phyloP scores from a whole-genome alignment of 2,113 vertebrate species.

The Ammodytes dubius region DNA sequence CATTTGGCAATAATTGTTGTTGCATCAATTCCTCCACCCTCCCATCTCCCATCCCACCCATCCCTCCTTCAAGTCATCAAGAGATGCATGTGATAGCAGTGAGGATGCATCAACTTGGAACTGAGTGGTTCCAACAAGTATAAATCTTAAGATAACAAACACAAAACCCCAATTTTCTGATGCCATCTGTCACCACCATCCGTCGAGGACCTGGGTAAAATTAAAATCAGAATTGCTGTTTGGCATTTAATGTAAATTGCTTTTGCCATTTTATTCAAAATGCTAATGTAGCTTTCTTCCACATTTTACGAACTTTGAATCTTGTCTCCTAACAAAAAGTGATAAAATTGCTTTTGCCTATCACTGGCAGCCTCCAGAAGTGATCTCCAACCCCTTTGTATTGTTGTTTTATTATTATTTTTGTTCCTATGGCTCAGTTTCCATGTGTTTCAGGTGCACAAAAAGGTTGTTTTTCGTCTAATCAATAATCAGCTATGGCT shows the following conservation, averaged over 20 bases:
- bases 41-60: background rate
- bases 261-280: background rate
- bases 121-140: conserved; percentile 1
- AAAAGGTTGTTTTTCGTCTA: background rate
- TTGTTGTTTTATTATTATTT: too few relatives aligned
- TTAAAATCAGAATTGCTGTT: background rate
- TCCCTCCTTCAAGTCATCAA: background rate
- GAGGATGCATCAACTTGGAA: conserved; percentile 3
- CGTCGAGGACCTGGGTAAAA: background rate
- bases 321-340: background rate
- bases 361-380: background rate
- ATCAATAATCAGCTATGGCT: background rate
- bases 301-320: background rate
- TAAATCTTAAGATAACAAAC: conserved; percentile 12
- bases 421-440: background rate
- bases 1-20: background rate
- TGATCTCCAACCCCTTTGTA: background rate
- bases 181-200: conserved; percentile 55
- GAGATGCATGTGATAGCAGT: background rate
- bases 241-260: background rate
- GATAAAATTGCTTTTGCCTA: background rate
- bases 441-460: background rate
- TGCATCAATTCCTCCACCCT: conserved; percentile 5
- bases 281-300: background rate
- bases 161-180: conserved; percentile 42